Percentiles rank a stretch among this genome's conserved stretches.
phyloP scores from a whole-genome alignment of 2,113 vertebrate genomes.

The Oceanites oceanicus region DNA sequence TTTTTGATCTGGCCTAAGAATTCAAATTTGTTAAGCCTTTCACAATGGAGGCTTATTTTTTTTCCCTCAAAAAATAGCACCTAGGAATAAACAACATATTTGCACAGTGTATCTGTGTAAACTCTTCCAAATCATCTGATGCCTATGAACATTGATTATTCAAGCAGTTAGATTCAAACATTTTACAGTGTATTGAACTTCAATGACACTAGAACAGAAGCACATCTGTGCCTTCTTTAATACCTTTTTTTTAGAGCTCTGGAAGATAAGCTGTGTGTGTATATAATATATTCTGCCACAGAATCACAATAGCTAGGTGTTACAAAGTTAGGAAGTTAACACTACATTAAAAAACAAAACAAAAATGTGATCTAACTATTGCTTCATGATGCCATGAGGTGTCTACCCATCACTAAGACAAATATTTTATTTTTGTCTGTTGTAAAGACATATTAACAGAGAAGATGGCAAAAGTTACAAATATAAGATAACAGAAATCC shows the following conservation, averaged over 20 bases:
- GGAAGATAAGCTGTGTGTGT: background rate
- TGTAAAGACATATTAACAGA: slow-evolving; percentile 17
- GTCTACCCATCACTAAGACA: background rate
- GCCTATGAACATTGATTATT: slow-evolving; percentile 23
- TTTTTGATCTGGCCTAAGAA: background rate
- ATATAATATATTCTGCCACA: background rate
- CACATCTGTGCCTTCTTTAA: background rate
- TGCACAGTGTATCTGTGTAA: background rate
- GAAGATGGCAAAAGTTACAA: slow-evolving; percentile 26
- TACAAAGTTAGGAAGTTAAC: background rate
- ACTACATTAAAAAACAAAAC: background rate
- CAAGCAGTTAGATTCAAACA: background rate
- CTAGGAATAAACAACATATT: background rate
- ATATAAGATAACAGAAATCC: background rate
- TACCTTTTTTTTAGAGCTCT: background rate
- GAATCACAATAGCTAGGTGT: background rate
- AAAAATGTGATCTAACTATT: background rate
- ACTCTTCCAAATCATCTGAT: background rate
- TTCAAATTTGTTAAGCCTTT: background rate
- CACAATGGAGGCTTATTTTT: background rate
- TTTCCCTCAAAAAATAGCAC: background rate
- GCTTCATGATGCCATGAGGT: slow-evolving; percentile 21
- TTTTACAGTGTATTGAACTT: slow-evolving; percentile 3
- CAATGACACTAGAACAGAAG: background rate
- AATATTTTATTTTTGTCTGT: background rate